Evolutionary conservation across 2,797 vertebrate genomes (phyloP), one percentile per base, ranked within the genome.

Genomic region (Sebastolobus altivelis): DNA sequence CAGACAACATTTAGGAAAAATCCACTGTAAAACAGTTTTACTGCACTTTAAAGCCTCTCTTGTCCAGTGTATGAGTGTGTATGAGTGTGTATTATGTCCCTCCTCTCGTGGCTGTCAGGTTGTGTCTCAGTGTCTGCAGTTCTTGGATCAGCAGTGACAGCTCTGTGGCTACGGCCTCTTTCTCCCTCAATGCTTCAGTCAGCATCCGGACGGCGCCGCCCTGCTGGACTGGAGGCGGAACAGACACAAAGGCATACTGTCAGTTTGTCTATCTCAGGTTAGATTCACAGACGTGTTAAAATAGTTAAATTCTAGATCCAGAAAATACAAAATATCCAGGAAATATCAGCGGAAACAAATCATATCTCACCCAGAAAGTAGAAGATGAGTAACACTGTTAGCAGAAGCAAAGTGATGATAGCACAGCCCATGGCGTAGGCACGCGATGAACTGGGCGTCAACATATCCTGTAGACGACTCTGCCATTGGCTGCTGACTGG

Each of bases 211-310:
- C 93, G 0, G 96, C 95, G 22, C 95, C 94, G 20, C 95, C 96
- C 94, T 98, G 98, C 87, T 97, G 95, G 83, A 97, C 98, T 99
- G 93, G 0, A 25, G 66, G 72, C 72, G 72, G 20, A 78, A 61
- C 25, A 86, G 10, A 74, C 4, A 49, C 18, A 43, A 20, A 54
- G 8, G 0, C 2, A 33, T 13, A 37, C 12, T 33, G 27, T 72
- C 27, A 76, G 37, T 40, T 56, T 33, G 35, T 33, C 14, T 11
- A 4, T 54, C 8, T 22, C 14, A 3, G 18, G 38, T 35, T 37
- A 18, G 5, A 13, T 77, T 27, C 10, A 33, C 25, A 46, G 27
- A 13, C 1, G 27, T 52, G 4, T 49, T 58, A 46, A 2, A 7
- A n/a, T n/a, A n/a, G n/a, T n/a, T n/a, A 59, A 9, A 20, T 29